phyloP scores from a whole-genome alignment of 2,888 invertebrate genomes.

The Gari tellinella region DNA sequence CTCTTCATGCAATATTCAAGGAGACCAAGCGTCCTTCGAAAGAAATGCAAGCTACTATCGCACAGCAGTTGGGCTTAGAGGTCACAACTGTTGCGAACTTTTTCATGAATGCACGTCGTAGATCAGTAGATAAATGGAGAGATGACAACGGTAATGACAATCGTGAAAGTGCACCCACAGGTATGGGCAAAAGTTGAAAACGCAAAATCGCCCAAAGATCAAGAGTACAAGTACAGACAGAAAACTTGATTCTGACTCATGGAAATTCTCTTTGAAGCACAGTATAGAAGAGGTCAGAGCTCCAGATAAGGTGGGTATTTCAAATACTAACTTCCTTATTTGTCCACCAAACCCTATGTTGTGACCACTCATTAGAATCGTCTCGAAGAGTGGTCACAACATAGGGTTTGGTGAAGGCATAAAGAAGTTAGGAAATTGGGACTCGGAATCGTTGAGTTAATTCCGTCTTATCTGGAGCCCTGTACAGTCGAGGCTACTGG shows the following conservation, averaged over 20 bases:
- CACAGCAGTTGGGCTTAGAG: constrained; percentile 97
- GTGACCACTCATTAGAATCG: no score
- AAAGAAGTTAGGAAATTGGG: not conserved
- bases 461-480: no score
- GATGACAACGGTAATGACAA: constrained; percentile 90
- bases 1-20: constrained; percentile 99
- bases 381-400: no score
- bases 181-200: constrained; percentile 67
- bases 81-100: constrained; percentile 99
- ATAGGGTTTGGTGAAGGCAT: no score
- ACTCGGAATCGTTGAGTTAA: not conserved
- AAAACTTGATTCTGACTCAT: no score
- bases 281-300: not conserved
- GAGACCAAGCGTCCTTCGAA: constrained; percentile 99
- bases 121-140: constrained; percentile 96
- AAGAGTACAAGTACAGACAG: not conserved
- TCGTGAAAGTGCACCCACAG: constrained; percentile 71
- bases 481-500: no score
- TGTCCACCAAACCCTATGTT: no score
- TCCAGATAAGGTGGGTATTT: no score
- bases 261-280: no score
- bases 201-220: not conserved
- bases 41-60: constrained; percentile 99
- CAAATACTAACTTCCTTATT: no score
- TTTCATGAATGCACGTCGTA: constrained; percentile 99